Evolutionary conservation across 2,113 vertebrate species (phyloP).

Genomic region (Ailuropoda melanoleuca): DNA sequence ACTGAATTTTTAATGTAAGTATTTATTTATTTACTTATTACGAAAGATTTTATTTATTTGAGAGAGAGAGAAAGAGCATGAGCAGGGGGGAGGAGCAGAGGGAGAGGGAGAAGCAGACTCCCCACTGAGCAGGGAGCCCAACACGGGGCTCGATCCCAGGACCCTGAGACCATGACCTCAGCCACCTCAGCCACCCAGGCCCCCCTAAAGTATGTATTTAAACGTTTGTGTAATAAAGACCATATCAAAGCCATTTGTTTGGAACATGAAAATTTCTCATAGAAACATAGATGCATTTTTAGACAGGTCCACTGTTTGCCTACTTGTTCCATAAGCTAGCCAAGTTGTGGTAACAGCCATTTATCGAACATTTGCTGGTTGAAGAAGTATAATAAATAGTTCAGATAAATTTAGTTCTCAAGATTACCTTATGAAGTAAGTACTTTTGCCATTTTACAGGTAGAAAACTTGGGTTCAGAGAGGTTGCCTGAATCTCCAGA

Average conservation of each 20-base stretch:
- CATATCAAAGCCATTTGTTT: background rate
- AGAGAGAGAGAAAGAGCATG: background rate
- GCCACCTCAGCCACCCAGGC: background rate
- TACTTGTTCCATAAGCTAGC: background rate
- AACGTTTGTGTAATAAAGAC: conserved; percentile 22
- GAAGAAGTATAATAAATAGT: background rate
- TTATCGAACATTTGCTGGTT: background rate
- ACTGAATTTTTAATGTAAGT: background rate
- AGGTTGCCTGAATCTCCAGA: background rate
- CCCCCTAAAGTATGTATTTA: background rate
- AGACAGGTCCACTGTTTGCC: background rate
- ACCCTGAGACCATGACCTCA: no score
- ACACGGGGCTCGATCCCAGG: no score
- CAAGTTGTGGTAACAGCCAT: background rate
- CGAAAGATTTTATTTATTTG: background rate
- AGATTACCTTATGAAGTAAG: background rate
- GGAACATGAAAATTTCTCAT: background rate
- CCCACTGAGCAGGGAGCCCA: no score
- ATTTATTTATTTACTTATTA: background rate
- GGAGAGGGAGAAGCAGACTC: background rate
- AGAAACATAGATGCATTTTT: background rate
- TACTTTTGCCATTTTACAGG: background rate
- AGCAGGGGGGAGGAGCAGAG: background rate
- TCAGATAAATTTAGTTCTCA: background rate
- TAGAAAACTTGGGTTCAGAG: background rate